These are phyloP conservation scores for Cosmopolites sordidus DNA, from an alignment of 2,888 invertebrate genomes.

Conservation along the genomic window DNA sequence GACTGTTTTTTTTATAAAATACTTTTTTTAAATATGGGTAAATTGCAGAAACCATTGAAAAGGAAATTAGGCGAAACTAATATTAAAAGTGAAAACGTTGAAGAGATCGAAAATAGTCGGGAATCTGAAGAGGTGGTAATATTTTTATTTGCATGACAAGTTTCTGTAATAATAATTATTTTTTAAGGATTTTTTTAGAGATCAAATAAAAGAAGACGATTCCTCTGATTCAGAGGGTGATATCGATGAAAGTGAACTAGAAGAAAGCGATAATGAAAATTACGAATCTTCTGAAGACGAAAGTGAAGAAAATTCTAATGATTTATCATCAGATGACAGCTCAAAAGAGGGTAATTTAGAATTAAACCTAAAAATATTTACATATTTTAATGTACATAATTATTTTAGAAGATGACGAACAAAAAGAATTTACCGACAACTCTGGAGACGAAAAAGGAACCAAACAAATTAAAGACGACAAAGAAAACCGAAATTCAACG, in stretches of 20 bases:
- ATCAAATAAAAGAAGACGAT: conserved; percentile 44
- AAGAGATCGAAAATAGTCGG: conserved; percentile 9
- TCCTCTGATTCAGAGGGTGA: conserved; percentile 50
- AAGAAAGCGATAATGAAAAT: conserved; percentile 40
- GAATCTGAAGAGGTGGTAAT: conserved; percentile 27
- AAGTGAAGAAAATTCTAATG: conserved; percentile 40
- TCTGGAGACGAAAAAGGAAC: conserved; percentile 32
- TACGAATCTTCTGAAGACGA: conserved; percentile 38
- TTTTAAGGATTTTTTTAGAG: conserved; percentile 19
- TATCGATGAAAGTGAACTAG: conserved; percentile 36
- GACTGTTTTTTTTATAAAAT: conserved; percentile 8
- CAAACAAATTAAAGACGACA: conserved; percentile 21
- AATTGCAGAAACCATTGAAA: conserved; percentile 21
- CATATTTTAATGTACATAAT: too few species aligned
- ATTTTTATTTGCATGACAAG: neutral
- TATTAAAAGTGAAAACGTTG: conserved; percentile 3
- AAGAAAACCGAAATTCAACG: conserved; percentile 9
- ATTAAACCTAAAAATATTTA: conserved; percentile 44
- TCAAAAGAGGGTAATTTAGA: conserved; percentile 42
- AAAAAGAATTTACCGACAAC: conserved; percentile 45
- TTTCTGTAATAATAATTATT: neutral
- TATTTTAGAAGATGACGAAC: conserved; percentile 42
- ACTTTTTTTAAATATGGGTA: conserved; percentile 23
- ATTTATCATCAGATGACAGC: conserved; percentile 37
- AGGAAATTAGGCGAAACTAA: conserved; percentile 17